Percentiles rank a stretch among this genome's conserved stretches.
Evolutionary conservation across 2,888 invertebrate species (phyloP).

Genomic region (Nyleta sp.): DNA sequence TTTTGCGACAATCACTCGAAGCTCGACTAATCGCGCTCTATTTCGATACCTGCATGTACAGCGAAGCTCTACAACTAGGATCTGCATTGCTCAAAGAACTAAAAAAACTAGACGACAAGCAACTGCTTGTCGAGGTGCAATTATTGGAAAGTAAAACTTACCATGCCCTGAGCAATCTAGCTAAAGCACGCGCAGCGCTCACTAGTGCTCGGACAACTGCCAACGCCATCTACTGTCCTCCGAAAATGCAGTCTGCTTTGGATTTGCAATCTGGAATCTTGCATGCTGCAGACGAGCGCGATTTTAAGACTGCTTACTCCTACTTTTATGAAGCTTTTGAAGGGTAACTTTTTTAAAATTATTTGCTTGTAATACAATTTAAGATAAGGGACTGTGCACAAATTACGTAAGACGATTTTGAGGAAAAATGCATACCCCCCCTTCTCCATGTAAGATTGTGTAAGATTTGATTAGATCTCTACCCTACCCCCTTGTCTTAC

Average conservation of each 20-base stretch:
- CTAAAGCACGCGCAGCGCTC: slow-evolving; percentile 97
- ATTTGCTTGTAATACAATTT: too few species aligned
- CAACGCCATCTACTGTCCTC: slow-evolving; percentile 99
- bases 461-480: too few species aligned
- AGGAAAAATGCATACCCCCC: too few species aligned
- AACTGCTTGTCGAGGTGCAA: slow-evolving; percentile 98
- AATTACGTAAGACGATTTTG: too few species aligned
- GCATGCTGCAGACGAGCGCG: slow-evolving; percentile 99
- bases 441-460: too few species aligned
- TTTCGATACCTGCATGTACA: slow-evolving; percentile 95
- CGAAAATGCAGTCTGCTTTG: slow-evolving; percentile 98
- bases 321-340: slow-evolving; percentile 99
- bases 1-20: slow-evolving; percentile 97
- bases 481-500: too few species aligned
- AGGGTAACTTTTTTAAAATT: slow-evolving; percentile 89
- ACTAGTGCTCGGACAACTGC: slow-evolving; percentile 99
- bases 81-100: slow-evolving; percentile 96
- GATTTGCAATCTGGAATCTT: slow-evolving; percentile 99
- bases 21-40: slow-evolving; percentile 97
- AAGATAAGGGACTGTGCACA: too few species aligned
- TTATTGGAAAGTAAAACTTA: slow-evolving; percentile 99
- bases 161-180: slow-evolving; percentile 98
- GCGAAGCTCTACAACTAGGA: slow-evolving; percentile 92
- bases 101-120: slow-evolving; percentile 99
- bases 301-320: slow-evolving; percentile 99